Conservation (phyloP, 2,113 vertebrate genomes). For the Acanthisitta chloris region DNA sequence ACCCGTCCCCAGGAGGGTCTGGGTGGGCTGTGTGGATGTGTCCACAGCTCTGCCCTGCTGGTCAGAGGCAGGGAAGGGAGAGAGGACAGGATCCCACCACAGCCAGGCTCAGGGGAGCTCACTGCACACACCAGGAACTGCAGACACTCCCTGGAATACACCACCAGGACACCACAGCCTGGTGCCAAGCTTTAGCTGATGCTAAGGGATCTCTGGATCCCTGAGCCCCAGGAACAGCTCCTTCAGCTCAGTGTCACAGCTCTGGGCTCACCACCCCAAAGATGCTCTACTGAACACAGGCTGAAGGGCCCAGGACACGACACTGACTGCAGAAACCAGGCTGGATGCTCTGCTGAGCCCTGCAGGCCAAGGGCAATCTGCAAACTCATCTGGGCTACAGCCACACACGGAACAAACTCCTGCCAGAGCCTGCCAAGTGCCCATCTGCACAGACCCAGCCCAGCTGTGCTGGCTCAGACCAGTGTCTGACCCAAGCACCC, state of each 20-base stretch:
- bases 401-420: not conserved
- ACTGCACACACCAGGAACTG: not conserved
- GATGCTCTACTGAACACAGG: fast-evolving
- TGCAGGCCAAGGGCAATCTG: not conserved
- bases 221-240: not conserved
- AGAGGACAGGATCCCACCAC: not conserved
- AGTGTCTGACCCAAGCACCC: not conserved
- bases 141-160: fast-evolving
- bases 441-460: fast-evolving
- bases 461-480: not conserved
- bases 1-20: not conserved
- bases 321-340: fast-evolving
- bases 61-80: no score
- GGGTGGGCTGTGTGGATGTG: not conserved
- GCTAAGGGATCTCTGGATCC: not conserved
- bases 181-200: not conserved
- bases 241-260: not conserved
- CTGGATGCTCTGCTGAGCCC: not conserved
- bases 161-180: not conserved
- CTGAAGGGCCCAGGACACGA: not conserved
- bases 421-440: fast-evolving
- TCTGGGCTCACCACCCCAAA: not conserved
- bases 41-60: not conserved
- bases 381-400: not conserved
- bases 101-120: fast-evolving